These are phyloP conservation scores for Eurypyga helias DNA, from an alignment of 2,113 vertebrate genomes.

Conservation along the genomic window DNA sequence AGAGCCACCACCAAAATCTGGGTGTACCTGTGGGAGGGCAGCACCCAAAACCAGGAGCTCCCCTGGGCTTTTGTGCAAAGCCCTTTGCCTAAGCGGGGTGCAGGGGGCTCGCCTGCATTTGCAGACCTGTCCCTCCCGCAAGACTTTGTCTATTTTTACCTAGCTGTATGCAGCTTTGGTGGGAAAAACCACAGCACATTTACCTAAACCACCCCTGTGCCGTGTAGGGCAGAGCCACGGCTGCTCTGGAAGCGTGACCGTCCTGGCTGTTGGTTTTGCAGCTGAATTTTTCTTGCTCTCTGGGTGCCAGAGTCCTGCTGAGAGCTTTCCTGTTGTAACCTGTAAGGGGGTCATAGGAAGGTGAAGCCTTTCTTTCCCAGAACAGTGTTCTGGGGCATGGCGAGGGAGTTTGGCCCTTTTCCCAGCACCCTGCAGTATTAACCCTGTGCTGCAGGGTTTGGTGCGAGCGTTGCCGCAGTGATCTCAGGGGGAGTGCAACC, in stretches of 20 bases:
- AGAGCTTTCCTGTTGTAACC: background rate
- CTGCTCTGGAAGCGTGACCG: background rate
- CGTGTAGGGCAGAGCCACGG: background rate
- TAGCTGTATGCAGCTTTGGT: background rate
- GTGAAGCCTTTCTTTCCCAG: background rate
- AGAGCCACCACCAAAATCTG: rapidly evolving
- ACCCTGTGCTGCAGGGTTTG: background rate
- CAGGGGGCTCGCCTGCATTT: background rate
- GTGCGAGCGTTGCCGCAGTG: background rate
- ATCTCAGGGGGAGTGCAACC: background rate
- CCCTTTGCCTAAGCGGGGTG: background rate
- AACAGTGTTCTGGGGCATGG: background rate
- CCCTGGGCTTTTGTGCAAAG: background rate
- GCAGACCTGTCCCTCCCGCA: background rate
- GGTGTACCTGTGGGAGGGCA: background rate
- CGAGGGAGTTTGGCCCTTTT: background rate
- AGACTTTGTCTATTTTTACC: background rate
- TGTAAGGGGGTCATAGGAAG: background rate
- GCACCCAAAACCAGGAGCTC: background rate
- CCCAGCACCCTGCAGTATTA: background rate
- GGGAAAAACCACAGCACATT: background rate
- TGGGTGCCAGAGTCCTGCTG: background rate
- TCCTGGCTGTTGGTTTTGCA: background rate
- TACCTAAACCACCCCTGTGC: background rate
- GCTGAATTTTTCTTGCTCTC: background rate